Evolutionary conservation across 2,113 vertebrate species (phyloP).

Genomic region (Pholis gunnellus): DNA sequence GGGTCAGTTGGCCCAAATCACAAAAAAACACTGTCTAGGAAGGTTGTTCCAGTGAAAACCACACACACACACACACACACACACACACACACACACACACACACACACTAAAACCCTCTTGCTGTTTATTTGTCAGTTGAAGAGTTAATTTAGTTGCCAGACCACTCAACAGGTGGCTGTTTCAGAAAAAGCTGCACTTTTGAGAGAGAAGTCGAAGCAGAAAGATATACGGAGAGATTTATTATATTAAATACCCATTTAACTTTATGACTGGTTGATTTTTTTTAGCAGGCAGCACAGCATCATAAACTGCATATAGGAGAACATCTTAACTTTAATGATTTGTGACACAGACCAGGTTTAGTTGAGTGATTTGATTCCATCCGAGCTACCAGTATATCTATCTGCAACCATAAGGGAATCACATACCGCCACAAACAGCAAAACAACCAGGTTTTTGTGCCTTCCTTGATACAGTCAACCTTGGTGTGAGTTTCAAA

Average conservation of each 20-base stretch:
- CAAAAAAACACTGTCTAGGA: not conserved
- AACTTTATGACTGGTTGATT: not conserved
- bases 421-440: not conserved
- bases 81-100: not conserved
- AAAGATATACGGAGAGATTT: slow-evolving; percentile 15
- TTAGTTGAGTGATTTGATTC: slow-evolving; percentile 31
- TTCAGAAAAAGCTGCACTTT: slow-evolving; percentile 15
- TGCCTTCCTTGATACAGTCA: not conserved
- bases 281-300: not conserved
- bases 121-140: not conserved
- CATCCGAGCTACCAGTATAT: not conserved
- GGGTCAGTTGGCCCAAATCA: not conserved
- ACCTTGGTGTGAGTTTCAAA: not conserved
- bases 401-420: not conserved
- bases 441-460: not conserved
- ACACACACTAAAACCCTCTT: not conserved
- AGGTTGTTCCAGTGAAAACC: not conserved
- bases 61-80: not conserved
- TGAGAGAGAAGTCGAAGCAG: slow-evolving; percentile 7
- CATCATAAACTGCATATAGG: not conserved
- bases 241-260: slow-evolving; percentile 8
- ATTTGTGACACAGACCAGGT: slow-evolving; percentile 9
- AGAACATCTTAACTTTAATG: slow-evolving; percentile 12
- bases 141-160: not conserved
- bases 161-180: slow-evolving; percentile 2